Base-by-base conservation (phyloP, 1,140 invertebrate genomes). In the Charaxes varanes region DNA sequence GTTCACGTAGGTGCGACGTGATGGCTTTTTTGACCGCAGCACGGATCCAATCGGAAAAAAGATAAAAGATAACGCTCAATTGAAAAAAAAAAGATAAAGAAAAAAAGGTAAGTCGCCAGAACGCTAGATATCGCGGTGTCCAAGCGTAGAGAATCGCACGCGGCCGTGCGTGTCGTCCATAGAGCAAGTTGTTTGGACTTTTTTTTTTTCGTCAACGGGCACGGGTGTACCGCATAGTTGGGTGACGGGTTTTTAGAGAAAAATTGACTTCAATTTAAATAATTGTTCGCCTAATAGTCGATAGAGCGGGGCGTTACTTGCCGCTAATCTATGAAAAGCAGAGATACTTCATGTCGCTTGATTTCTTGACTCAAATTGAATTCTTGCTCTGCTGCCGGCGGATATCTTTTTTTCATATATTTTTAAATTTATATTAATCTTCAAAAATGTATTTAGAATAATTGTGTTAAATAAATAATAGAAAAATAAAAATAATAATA, bases 1-100 rank as follows among this genome's bases (percentile, higher is more conserved):
- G 58, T 62, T 58, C 70, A 70, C 70, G 69, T 67, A 66, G 28
- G 23, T 5, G 22, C 26, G 41, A 64, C 65, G 65, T 69, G 67
- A 57, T 40, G 13, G 32, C 27, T 60, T 55, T 58, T 59, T 38
- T 36, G 18, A 31, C 28, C 38, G 32, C 42, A 56, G 30, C 53
- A 32, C 24, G 33, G 44, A 31, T 34, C 32, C 45, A 48, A 48
- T 57, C 52, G 54, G 19, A 38, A 34, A 44, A 44, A 35, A 47
- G 38, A 44, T 38, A 41, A 46, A 32, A 36, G 43, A 44, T 36
- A 31, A 31, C 35, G 7, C 15, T 12, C 16, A 57, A 40, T 45
- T 17, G 30, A 45, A 40, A 27, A 48, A 41, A 48, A 42, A 52
- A 35, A 44, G n/a, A n/a, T n/a, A n/a, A n/a, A n/a, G n/a, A n/a